These are phyloP conservation scores for Beroe forskalii DNA, from an alignment of 37 sponge, comb jelly and placozoan species.

Conservation along the genomic window DNA sequence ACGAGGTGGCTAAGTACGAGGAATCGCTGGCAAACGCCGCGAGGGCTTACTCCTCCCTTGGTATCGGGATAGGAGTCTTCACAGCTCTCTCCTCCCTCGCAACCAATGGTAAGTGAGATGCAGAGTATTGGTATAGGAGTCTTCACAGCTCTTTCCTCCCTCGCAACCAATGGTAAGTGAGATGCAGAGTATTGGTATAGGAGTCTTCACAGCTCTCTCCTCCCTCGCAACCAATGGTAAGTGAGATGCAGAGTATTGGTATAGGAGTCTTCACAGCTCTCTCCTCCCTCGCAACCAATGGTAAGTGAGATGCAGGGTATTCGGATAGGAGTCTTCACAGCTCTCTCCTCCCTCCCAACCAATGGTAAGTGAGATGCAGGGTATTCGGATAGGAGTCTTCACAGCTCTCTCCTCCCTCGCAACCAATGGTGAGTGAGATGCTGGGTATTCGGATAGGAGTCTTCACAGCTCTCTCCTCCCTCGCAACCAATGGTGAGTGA, in stretches of 20 bases:
- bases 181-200: no score
- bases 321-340: constrained; percentile 86
- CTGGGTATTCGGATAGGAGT: constrained; percentile 85
- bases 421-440: constrained; percentile 76
- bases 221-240: constrained; percentile 85
- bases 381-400: constrained; percentile 83
- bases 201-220: constrained; percentile 82
- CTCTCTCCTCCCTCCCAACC: constrained; percentile 79
- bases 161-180: constrained; percentile 82
- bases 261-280: constrained; percentile 86
- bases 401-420: constrained; percentile 83
- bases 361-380: constrained; percentile 80
- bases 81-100: constrained; percentile 83
- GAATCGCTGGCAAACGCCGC: constrained; percentile 70
- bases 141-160: constrained; percentile 82
- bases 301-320: no score
- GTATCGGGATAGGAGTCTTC: constrained; percentile 85
- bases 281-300: constrained; percentile 84
- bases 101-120: constrained; percentile 80
- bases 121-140: no score
- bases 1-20: constrained; percentile 72
- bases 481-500: constrained; percentile 82
- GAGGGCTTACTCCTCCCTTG: constrained; percentile 70
- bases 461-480: constrained; percentile 82
- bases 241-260: no score